phyloP scores from a whole-genome alignment of 64 coral and sea anemone species.

The Porites lutea region DNA sequence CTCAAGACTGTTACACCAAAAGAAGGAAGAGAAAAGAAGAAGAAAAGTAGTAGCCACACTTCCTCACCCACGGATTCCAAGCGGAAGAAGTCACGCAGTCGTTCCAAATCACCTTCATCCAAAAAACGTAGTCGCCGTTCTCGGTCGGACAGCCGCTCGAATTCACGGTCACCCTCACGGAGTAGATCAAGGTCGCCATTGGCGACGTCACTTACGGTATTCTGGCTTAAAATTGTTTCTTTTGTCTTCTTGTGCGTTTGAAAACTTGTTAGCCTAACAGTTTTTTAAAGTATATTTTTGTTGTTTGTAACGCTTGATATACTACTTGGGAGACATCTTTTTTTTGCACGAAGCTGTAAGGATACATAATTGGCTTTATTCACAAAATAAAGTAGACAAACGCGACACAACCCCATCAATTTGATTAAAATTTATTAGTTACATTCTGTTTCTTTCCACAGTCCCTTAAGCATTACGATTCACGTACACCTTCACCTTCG shows the following conservation, averaged over 20 bases:
- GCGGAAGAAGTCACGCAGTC: slow-evolving; percentile 80
- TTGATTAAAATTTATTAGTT: neutral
- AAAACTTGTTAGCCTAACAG: neutral
- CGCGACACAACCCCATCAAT: no score
- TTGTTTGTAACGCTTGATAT: no score
- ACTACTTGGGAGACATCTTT: no score
- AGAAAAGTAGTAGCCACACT: slow-evolving; percentile 68
- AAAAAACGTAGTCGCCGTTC: slow-evolving; percentile 44
- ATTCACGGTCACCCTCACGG: slow-evolving; percentile 58
- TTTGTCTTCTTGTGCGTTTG: neutral
- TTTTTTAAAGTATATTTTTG: no score
- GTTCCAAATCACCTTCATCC: slow-evolving; percentile 80
- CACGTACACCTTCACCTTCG: slow-evolving; percentile 64
- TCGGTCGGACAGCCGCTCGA: slow-evolving; percentile 50
- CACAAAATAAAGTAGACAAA: no score
- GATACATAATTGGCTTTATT: no score
- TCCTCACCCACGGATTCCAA: slow-evolving; percentile 41
- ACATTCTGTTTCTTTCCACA: neutral
- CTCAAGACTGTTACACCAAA: slow-evolving; percentile 82
- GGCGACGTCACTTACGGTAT: slow-evolving; percentile 57
- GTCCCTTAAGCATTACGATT: slow-evolving; percentile 76
- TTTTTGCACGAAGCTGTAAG: no score
- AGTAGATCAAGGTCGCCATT: slow-evolving; percentile 47
- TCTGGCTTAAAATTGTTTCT: neutral
- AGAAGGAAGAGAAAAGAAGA: slow-evolving; percentile 75